Evolutionary conservation across 2,888 invertebrate genomes (phyloP).

Genomic region (Drosophila koepferae): DNA sequence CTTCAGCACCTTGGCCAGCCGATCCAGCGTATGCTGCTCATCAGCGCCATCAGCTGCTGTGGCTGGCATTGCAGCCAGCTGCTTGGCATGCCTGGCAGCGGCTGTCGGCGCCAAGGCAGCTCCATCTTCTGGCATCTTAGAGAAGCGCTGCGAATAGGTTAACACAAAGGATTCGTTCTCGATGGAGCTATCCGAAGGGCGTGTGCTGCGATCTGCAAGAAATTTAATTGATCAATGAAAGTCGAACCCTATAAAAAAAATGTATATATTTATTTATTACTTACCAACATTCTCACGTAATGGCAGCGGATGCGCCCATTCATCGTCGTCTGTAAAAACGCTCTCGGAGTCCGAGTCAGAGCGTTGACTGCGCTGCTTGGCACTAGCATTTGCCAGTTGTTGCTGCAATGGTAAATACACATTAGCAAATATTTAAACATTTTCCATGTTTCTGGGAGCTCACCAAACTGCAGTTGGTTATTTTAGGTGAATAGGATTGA

Average conservation of each 20-base stretch:
- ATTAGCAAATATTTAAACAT: neutral
- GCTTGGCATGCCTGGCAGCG: slow-evolving; percentile 34
- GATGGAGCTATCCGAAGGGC: slow-evolving; percentile 87
- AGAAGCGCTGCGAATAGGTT: slow-evolving; percentile 87
- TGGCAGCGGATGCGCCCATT: slow-evolving; percentile 87
- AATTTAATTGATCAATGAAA: too few relatives aligned
- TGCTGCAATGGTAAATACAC: slow-evolving; percentile 38
- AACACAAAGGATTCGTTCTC: slow-evolving; percentile 87
- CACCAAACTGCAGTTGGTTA: slow-evolving; percentile 84
- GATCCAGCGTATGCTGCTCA: slow-evolving; percentile 67
- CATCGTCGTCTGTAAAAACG: slow-evolving; percentile 90
- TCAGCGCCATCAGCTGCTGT: slow-evolving; percentile 85
- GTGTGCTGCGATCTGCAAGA: slow-evolving; percentile 84
- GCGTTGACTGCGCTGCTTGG: slow-evolving; percentile 76
- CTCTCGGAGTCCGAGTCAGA: slow-evolving; percentile 89
- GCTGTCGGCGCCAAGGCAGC: slow-evolving; percentile 19
- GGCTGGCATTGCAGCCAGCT: slow-evolving; percentile 85
- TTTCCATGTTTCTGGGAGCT: slow-evolving; percentile 2
- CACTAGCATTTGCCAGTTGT: slow-evolving; percentile 58
- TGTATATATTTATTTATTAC: slow-evolving; percentile 25
- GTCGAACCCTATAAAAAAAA: neutral
- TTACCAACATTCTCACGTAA: slow-evolving; percentile 84
- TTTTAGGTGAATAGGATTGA: slow-evolving; percentile 85
- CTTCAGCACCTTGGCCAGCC: slow-evolving; percentile 87
- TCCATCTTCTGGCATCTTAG: slow-evolving; percentile 85